A percentile compares a stretch with the other conserved stretches of the same genome.
Conservation (phyloP, 1,140 invertebrate species). For the Drosophila repletoides region DNA sequence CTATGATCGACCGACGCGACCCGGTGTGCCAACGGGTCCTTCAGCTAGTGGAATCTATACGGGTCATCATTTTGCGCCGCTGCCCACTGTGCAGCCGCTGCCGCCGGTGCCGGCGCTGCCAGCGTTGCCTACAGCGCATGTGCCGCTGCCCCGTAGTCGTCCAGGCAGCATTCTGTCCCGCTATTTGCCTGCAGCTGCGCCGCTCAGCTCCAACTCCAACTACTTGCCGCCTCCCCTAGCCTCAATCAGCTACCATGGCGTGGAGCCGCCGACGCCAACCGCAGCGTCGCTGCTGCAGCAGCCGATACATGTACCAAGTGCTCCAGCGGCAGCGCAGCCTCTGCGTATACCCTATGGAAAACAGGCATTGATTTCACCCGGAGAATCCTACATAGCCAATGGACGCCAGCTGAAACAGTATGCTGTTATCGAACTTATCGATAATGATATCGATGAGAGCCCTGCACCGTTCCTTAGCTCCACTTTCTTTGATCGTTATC, state of each 20-base stretch:
- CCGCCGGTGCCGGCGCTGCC: constrained; percentile 67
- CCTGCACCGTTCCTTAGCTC: constrained; percentile 59
- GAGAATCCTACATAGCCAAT: constrained; percentile 64
- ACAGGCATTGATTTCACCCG: constrained; percentile 56
- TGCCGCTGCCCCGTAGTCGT: constrained; percentile 41
- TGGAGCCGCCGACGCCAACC: constrained; percentile 15
- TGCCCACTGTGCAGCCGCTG: constrained; percentile 67
- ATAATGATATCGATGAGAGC: constrained; percentile 70
- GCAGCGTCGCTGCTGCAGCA: constrained; percentile 6
- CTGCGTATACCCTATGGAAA: constrained; percentile 69
- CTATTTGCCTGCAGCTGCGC: constrained; percentile 23
- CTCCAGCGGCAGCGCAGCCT: constrained; percentile 32
- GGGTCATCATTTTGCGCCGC: constrained; percentile 60
- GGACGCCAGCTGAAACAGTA: constrained; percentile 80
- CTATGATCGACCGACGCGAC: constrained; percentile 57
- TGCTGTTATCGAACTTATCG: constrained; percentile 75
- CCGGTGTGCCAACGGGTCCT: not conserved
- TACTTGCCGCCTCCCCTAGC: constrained; percentile 30
- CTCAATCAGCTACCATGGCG: constrained; percentile 55
- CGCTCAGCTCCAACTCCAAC: not conserved
- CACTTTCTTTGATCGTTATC: constrained; percentile 59
- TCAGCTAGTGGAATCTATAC: too few species aligned
- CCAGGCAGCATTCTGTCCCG: constrained; percentile 26
- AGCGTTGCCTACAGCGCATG: constrained; percentile 49
- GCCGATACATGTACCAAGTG: constrained; percentile 33